These are phyloP conservation scores for Plecturocebus donacophilus DNA, from an alignment of 2,113 vertebrate species.

Conservation along the genomic window DNA sequence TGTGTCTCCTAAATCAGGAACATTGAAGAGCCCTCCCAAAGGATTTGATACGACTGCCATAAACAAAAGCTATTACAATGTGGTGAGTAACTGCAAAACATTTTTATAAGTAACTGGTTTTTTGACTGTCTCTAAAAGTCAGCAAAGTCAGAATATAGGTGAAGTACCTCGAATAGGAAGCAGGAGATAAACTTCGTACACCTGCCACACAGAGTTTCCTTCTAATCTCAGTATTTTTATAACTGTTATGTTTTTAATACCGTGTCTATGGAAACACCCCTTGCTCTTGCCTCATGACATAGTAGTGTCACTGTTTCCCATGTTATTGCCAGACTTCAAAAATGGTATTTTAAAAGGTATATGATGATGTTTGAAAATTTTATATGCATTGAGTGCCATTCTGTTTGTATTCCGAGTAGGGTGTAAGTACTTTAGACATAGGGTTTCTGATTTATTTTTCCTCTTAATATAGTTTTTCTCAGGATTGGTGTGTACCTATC, in stretches of 20 bases:
- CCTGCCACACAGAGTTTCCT: not conserved
- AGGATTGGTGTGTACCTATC: not conserved
- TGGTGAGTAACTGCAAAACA: conserved; percentile 89
- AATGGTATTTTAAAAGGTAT: not conserved
- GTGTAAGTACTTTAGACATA: rapidly evolving
- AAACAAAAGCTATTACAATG: conserved; percentile 98
- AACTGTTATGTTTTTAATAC: rapidly evolving
- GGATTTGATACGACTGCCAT: conserved; percentile 96
- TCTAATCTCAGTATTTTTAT: rapidly evolving
- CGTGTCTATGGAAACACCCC: rapidly evolving
- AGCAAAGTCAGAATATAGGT: rapidly evolving
- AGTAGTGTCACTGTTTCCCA: rapidly evolving
- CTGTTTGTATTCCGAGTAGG: rapidly evolving
- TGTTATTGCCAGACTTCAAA: not conserved
- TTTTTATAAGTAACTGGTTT: rapidly evolving
- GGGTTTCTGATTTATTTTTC: not conserved
- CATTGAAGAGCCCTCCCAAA: conserved; percentile 97
- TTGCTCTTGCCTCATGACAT: not conserved
- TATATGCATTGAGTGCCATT: rapidly evolving
- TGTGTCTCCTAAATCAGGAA: conserved; percentile 96
- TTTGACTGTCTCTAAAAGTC: not conserved
- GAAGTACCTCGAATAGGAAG: rapidly evolving
- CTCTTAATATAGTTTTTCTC: not conserved
- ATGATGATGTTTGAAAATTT: no score
- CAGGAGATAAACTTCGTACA: no score